Percentiles rank a stretch among this genome's conserved stretches.
Conservation (phyloP, 2,888 invertebrate genomes). For the Amiota mariae region DNA sequence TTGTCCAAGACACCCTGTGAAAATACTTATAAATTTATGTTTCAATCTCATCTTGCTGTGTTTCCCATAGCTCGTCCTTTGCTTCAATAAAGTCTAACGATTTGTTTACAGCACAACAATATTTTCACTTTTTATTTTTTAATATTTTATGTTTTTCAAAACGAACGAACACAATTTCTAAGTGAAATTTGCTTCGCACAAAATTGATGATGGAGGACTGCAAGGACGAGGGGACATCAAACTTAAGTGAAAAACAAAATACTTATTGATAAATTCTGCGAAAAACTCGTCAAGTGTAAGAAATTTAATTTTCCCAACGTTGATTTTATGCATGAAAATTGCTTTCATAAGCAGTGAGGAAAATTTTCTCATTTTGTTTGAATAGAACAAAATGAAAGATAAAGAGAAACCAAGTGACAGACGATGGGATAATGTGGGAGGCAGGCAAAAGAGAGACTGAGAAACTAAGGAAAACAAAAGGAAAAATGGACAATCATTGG, state of each 20-base stretch:
- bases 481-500: too few species aligned
- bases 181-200: too few species aligned
- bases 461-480: too few species aligned
- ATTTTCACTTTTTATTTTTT: too few species aligned
- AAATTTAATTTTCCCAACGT: conserved; percentile 64
- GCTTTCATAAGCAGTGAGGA: conserved; percentile 56
- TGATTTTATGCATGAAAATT: conserved; percentile 66
- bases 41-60: too few species aligned
- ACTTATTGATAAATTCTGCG: conserved; percentile 22
- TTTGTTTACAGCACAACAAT: too few species aligned
- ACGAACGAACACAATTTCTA: too few species aligned
- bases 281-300: conserved; percentile 65
- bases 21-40: too few species aligned
- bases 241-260: neutral
- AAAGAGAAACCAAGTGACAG: conserved; percentile 2
- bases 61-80: neutral
- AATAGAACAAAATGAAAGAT: neutral
- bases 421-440: neutral
- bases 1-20: too few species aligned
- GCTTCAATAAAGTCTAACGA: too few species aligned
- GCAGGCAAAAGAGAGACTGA: neutral
- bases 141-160: too few species aligned
- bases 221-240: conserved; percentile 30
- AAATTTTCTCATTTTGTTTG: conserved; percentile 37
- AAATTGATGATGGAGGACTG: neutral